phyloP scores from a whole-genome alignment of 1,140 invertebrate genomes.

The Aporrectodea caliginosa region DNA sequence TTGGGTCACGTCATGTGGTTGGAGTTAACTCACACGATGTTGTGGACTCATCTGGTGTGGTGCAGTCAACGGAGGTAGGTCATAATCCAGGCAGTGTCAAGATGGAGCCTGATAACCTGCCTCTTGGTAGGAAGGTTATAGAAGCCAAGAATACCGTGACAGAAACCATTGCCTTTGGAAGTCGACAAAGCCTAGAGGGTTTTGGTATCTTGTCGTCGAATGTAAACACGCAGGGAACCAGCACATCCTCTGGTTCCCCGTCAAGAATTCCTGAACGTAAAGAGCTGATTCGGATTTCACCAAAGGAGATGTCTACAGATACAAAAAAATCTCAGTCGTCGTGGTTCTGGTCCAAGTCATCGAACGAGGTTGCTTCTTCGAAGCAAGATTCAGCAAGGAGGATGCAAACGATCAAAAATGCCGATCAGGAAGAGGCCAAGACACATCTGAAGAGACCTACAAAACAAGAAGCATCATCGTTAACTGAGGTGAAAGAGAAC shows the following conservation, averaged over 20 bases:
- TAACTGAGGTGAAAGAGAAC: no score
- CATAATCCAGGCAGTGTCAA: no score
- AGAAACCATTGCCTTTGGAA: no score
- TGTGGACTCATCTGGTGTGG: no score
- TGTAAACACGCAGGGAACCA: constrained; percentile 1
- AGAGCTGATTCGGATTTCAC: constrained; percentile 22
- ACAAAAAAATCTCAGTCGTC: background rate
- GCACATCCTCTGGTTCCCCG: background rate
- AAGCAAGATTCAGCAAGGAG: background rate
- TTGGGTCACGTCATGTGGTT: no score
- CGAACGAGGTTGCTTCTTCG: background rate
- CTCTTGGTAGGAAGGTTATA: no score
- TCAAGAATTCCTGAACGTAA: background rate
- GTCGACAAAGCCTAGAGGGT: no score
- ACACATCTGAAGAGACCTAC: background rate
- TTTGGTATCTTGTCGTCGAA: no score
- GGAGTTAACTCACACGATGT: no score
- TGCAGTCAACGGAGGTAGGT: no score
- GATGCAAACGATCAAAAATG: background rate
- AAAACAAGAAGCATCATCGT: background rate
- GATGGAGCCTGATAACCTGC: no score
- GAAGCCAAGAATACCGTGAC: no score
- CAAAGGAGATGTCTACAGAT: background rate
- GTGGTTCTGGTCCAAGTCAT: background rate
- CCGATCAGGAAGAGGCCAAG: background rate